Conservation (phyloP, 2,888 invertebrate genomes). For the Acrobasis consociella region DNA sequence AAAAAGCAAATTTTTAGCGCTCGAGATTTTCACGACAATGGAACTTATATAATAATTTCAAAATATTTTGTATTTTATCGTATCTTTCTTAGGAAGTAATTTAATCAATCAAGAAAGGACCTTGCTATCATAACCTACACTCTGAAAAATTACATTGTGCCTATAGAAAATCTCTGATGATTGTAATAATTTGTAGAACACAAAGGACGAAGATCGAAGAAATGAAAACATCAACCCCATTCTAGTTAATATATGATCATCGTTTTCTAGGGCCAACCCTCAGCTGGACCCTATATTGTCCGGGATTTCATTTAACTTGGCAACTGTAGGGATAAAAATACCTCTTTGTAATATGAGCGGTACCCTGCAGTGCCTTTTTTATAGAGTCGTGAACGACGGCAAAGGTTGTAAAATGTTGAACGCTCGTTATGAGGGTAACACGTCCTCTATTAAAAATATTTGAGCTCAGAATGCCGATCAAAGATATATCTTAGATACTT, state of each 20-base stretch:
- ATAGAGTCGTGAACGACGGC: slow-evolving; percentile 33
- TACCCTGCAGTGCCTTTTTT: slow-evolving; percentile 32
- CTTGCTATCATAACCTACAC: not conserved
- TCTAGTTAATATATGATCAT: slow-evolving; percentile 12
- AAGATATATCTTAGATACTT: too few species aligned
- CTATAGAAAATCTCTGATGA: not conserved
- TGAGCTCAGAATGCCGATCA: not conserved
- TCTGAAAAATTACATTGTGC: too few species aligned
- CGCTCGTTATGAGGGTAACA: slow-evolving; percentile 21
- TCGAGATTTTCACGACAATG: too few species aligned
- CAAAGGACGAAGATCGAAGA: slow-evolving; percentile 2
- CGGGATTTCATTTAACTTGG: slow-evolving; percentile 30
- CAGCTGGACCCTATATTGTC: slow-evolving; percentile 27
- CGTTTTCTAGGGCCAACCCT: slow-evolving; percentile 21
- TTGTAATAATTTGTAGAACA: not conserved
- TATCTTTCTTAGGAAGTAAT: too few species aligned
- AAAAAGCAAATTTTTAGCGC: too few species aligned
- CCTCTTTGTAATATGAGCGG: slow-evolving; percentile 36
- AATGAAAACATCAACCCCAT: slow-evolving; percentile 18
- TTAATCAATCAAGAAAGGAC: not conserved
- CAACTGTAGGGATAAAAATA: slow-evolving; percentile 31
- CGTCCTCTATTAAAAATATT: slow-evolving; percentile 5
- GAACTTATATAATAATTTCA: too few species aligned
- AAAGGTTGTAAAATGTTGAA: slow-evolving; percentile 31
- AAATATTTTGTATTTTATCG: too few species aligned